Evolutionary conservation across 2,888 invertebrate species (phyloP), one percentile per base, ranked within the genome.

Genomic region (Campoplex nolae): DNA sequence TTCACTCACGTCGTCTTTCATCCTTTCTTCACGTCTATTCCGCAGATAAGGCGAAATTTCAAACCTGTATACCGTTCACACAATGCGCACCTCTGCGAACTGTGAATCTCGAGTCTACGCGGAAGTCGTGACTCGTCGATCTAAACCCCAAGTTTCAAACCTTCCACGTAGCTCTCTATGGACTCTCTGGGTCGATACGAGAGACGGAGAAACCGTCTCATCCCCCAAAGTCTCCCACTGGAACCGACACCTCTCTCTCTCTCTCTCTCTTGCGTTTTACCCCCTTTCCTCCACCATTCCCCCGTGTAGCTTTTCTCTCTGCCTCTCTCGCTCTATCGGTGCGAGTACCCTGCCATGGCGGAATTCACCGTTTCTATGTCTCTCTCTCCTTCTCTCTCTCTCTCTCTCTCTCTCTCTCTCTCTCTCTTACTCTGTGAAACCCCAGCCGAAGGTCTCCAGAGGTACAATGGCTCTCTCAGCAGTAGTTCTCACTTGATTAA

Each of bases 401-500:
- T n/a, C n/a, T 45, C 45, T 45, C 45, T 85, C 88, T 76, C 71
- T 54, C 58, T 23, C 90, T 90, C 79, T 54, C 70, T 62, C 71
- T 48, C 48, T 71, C 80, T 58, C 71, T 38, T 48, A 23, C 62
- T 58, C 80, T 62, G 23, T 68, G 89, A 91, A 92, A 91, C 90
- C 91, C 92, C 92, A 90, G 91, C 89, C 77, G 67, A 67, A 68
- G 77, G 67, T 67, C 67, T 58, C 58, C 58, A 8, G 58, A 56
- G 75, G 77, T 58, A 94, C 94, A 94, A 94, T 93, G 92, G 93
- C 91, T 91, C 70, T 79, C 79, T 71, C 70, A 88, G 89, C 94
- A 94, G 94, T 94, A 93, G 94, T 93, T 94, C 94, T 94, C 94
- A 94, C 94, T 94, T 94, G 94, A 94, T 94, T 94, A 94, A 94